These are phyloP conservation scores for Pristionchus entomophagus DNA, from an alignment of 2,888 invertebrate genomes.

Conservation along the genomic window DNA sequence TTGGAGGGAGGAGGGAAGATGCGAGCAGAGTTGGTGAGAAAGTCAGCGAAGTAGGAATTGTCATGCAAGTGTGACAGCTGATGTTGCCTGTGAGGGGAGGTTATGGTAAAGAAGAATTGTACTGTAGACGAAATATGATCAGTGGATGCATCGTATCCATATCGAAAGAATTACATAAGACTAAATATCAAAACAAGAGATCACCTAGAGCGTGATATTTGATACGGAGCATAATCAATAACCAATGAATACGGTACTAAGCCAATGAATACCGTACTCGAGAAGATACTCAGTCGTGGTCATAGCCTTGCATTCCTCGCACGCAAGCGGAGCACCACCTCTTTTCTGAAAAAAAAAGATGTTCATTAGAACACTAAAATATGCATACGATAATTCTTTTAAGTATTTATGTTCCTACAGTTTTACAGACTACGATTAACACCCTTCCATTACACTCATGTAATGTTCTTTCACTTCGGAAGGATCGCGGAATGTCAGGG, in stretches of 20 bases:
- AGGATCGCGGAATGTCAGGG: not conserved
- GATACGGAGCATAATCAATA: not conserved
- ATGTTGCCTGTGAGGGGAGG: not conserved
- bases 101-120: too few relatives aligned
- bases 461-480: not conserved
- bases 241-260: not conserved
- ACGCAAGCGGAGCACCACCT: not conserved
- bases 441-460: not conserved
- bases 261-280: not conserved
- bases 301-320: not conserved
- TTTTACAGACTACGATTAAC: not conserved
- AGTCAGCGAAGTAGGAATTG: conserved; percentile 5
- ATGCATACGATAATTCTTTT: not conserved
- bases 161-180: not conserved
- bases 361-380: not conserved
- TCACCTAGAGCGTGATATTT: not conserved
- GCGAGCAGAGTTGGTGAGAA: not conserved
- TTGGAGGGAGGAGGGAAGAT: not conserved
- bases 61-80: not conserved
- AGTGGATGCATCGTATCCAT: not conserved
- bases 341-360: not conserved
- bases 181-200: not conserved
- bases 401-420: not conserved
- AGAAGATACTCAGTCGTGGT: not conserved
- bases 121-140: too few relatives aligned